phyloP scores from a whole-genome alignment of 1,140 invertebrate species.

The Heliothis virescens region DNA sequence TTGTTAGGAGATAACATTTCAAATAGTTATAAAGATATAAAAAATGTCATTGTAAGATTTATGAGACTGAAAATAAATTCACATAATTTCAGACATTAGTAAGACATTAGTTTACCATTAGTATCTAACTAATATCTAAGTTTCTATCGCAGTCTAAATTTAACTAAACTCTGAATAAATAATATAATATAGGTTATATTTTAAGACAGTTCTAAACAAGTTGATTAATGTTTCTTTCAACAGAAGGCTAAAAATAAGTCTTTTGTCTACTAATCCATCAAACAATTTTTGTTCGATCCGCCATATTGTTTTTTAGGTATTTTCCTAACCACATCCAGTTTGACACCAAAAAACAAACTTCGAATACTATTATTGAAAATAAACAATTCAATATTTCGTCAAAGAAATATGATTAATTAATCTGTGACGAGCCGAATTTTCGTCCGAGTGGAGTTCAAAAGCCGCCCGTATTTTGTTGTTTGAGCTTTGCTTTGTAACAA shows the following conservation, averaged over 20 bases:
- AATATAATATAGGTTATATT: too few species aligned
- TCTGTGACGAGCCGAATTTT: constrained; percentile 9
- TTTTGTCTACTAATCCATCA: not conserved
- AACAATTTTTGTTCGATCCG: constrained; percentile 1
- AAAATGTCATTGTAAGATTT: too few species aligned
- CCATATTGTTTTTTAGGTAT: constrained; percentile 16
- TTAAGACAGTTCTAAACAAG: not conserved
- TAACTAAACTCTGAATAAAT: too few species aligned
- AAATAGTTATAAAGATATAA: too few species aligned
- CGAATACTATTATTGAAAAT: not conserved
- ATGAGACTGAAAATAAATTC: too few species aligned
- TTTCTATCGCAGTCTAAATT: too few species aligned
- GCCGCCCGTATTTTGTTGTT: constrained; percentile 21
- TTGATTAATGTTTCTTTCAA: not conserved
- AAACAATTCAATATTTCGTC: constrained; percentile 28
- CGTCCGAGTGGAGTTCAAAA: constrained; percentile 16
- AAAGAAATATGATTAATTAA: constrained; percentile 37
- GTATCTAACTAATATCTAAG: too few species aligned
- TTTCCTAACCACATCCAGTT: constrained; percentile 11
- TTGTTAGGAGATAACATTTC: too few species aligned
- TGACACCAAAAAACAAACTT: constrained; percentile 7
- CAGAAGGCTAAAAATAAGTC: not conserved
- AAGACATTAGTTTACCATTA: too few species aligned
- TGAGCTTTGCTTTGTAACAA: constrained; percentile 16
- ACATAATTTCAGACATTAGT: too few species aligned